Evolutionary conservation across 2,888 invertebrate species (phyloP).

Genomic region (Eupelmus urozonus): DNA sequence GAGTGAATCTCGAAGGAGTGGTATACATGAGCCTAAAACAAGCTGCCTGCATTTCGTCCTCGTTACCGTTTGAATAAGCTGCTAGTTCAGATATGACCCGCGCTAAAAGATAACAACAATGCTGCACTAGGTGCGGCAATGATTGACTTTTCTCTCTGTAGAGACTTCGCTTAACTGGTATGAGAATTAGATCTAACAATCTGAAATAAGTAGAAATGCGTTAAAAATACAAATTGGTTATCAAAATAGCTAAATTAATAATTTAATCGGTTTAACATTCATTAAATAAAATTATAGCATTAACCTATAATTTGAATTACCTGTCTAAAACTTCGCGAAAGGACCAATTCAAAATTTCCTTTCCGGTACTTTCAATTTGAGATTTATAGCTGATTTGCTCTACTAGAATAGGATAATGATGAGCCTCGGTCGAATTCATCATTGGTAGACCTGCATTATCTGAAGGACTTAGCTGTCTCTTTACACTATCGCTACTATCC

Average conservation of each 20-base stretch:
- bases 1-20: constrained; percentile 93
- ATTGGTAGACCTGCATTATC: constrained; percentile 84
- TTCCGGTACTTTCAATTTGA: constrained; percentile 76
- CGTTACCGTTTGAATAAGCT: constrained; percentile 87
- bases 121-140: constrained; percentile 81
- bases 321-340: constrained; percentile 89
- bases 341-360: constrained; percentile 80
- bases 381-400: constrained; percentile 88
- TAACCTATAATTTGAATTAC: constrained; percentile 48
- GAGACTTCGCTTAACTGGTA: constrained; percentile 84
- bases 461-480: constrained; percentile 82
- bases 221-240: too few relatives aligned
- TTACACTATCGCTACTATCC: constrained; percentile 78
- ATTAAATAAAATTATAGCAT: neutral
- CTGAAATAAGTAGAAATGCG: too few relatives aligned
- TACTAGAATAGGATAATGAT: constrained; percentile 87
- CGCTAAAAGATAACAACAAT: constrained; percentile 88
- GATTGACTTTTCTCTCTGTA: constrained; percentile 80
- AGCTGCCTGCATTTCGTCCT: constrained; percentile 86
- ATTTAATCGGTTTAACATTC: neutral
- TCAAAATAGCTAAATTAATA: neutral
- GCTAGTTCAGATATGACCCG: constrained; percentile 93
- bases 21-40: constrained; percentile 88
- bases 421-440: constrained; percentile 83
- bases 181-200: constrained; percentile 88